These are phyloP conservation scores for Acipenser oxyrinchus DNA, from an alignment of 2,797 vertebrate genomes.

Conservation along the genomic window DNA sequence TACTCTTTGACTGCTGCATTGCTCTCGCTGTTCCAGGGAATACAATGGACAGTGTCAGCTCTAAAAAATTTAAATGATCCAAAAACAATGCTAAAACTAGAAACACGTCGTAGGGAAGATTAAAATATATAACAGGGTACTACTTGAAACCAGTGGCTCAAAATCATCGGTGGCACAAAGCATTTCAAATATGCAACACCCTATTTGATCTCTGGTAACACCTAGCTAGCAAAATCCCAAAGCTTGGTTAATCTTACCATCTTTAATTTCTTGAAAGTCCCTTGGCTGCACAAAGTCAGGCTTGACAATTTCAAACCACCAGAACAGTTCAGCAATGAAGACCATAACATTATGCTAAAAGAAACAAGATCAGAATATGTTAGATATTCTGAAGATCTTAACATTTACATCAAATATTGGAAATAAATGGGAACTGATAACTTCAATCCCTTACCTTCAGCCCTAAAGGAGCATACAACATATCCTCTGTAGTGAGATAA, in stretches of 20 bases:
- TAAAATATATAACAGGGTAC: too few relatives aligned
- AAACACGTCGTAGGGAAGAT: not conserved
- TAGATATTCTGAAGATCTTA: not conserved
- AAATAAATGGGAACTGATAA: not conserved
- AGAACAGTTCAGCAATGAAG: conserved; percentile 91
- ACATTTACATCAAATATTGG: not conserved
- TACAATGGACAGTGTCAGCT: not conserved
- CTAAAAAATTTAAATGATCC: not conserved
- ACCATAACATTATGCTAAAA: conserved; percentile 84
- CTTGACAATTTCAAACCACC: conserved; percentile 92
- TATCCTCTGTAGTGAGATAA: conserved; percentile 87
- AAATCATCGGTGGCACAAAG: too few relatives aligned
- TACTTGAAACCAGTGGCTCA: too few relatives aligned
- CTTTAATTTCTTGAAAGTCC: conserved; percentile 79
- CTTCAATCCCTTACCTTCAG: conserved; percentile 69
- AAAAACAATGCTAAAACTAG: not conserved
- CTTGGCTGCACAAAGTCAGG: conserved; percentile 90
- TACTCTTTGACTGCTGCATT: conserved; percentile 70
- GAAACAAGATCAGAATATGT: not conserved
- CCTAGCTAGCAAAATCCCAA: not conserved
- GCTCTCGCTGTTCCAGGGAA: conserved; percentile 65
- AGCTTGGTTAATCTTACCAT: conserved; percentile 54
- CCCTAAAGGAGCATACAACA: conserved; percentile 86
- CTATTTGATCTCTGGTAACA: too few relatives aligned
- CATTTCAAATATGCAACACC: too few relatives aligned